Base-by-base conservation (phyloP, 2,797 vertebrate species). In the Chanos chanos region DNA sequence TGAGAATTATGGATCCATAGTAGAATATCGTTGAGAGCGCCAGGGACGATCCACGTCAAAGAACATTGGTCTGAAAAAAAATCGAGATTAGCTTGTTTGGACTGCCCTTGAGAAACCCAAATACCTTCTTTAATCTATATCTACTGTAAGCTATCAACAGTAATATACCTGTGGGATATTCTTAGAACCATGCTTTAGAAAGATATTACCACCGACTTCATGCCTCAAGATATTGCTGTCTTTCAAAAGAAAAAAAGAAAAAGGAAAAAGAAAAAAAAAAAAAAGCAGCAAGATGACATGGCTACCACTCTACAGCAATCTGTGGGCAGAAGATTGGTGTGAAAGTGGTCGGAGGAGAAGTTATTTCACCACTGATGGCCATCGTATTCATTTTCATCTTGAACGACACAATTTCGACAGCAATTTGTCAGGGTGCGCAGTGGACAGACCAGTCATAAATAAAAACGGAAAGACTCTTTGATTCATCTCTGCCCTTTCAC, bases 321-420 rank as follows among this genome's bases (percentile, higher is more conserved):
- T 74, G 60, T 74, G 63, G 66, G 78, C 64, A 74, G 55, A 58
- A 81, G 79, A 85, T 84, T 81, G 81, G 70, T 72, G 72, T 73
- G 59, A 74, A 68, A 67, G 70, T 66, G 64, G 67, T 67, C 73
- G 66, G 64, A 62, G 52, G 56, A 19, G 40, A 44, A 72, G 70
- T 70, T 71, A 68, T 79, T 66, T 60, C 37, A 47, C 66, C 68
- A 37, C 44, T 53, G 64, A 66, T 53, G 60, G 70, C 72, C 58
- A 63, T 72, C 67, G 61, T 63, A 77, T 80, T 83, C 72, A 77
- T 76, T 83, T 81, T 73, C 68, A 67, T 77, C 73, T 72, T 41
- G 41, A 58, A 70, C 72, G 73, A 79, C 64, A 68, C 79, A 75
- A 80, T 82, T 75, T 72, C 44, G 21, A 27, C 21, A 43, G 75